Conservation (phyloP, 2,113 vertebrate species). For the Amphiprion ocellaris region DNA sequence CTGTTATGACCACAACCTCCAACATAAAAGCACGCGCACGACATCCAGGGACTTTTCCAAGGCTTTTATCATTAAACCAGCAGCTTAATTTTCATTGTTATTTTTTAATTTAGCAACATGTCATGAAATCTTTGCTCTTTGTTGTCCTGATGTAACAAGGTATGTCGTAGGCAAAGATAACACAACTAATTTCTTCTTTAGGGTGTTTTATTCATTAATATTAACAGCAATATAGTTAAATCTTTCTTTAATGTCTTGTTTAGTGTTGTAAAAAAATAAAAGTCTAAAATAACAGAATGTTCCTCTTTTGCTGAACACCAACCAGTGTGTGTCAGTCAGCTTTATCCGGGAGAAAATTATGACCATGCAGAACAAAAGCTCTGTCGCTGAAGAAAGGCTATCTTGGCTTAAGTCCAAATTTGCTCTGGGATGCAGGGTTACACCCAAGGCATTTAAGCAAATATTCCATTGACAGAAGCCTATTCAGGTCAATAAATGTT, state of each 20-base stretch:
- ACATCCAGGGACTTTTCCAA: too few relatives aligned
- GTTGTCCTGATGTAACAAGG: neutral
- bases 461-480: conserved; percentile 70
- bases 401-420: conserved; percentile 56
- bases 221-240: too few relatives aligned
- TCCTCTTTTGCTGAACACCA: conserved; percentile 7
- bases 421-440: conserved; percentile 46
- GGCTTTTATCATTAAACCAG: too few relatives aligned
- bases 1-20: too few relatives aligned
- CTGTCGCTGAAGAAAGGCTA: conserved; percentile 32
- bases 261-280: too few relatives aligned
- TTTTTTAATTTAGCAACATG: neutral
- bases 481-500: conserved; percentile 60
- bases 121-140: neutral
- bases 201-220: too few relatives aligned
- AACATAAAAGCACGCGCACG: too few relatives aligned
- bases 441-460: conserved; percentile 61
- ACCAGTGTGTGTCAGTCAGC: conserved; percentile 10
- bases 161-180: neutral
- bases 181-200: too few relatives aligned
- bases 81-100: too few relatives aligned
- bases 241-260: too few relatives aligned
- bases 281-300: conserved; percentile 2
- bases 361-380: conserved; percentile 49
- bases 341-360: conserved; percentile 31